Evolutionary conservation across 1,140 invertebrate genomes (phyloP).

Genomic region (Hyles euphorbiae): DNA sequence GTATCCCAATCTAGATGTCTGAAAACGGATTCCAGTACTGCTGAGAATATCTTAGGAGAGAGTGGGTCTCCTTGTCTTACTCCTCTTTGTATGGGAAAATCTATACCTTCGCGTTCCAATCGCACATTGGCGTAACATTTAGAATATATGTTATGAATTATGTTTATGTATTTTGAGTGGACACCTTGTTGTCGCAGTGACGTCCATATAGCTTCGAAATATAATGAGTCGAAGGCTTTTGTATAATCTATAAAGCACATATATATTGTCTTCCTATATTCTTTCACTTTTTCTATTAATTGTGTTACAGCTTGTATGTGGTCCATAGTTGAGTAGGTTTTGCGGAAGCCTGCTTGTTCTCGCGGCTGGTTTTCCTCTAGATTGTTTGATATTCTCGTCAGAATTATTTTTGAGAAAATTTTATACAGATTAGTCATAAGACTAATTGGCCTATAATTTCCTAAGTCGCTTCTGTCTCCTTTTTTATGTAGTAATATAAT

Average conservation of each 20-base stretch:
- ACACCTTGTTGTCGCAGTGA: not conserved
- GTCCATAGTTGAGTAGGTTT: not conserved
- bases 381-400: not conserved
- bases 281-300: not conserved
- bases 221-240: not conserved
- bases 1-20: too few relatives aligned
- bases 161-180: conserved; percentile 11
- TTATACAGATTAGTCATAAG: not conserved
- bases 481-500: not conserved
- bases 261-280: not conserved
- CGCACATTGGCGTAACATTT: conserved; percentile 11
- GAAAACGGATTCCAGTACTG: too few relatives aligned
- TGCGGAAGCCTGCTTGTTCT: not conserved
- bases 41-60: too few relatives aligned
- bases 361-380: conserved; percentile 1
- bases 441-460: conserved; percentile 1
- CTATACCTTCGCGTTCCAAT: conserved; percentile 13
- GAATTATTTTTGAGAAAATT: not conserved
- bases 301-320: not conserved
- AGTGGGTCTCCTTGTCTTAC: too few relatives aligned
- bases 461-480: not conserved
- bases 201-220: not conserved
- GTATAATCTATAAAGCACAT: not conserved
- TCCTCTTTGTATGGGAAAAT: not conserved
- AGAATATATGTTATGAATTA: conserved; percentile 12